Base-by-base conservation (phyloP, 1,140 invertebrate species). In the Cheumatopsyche charites region DNA sequence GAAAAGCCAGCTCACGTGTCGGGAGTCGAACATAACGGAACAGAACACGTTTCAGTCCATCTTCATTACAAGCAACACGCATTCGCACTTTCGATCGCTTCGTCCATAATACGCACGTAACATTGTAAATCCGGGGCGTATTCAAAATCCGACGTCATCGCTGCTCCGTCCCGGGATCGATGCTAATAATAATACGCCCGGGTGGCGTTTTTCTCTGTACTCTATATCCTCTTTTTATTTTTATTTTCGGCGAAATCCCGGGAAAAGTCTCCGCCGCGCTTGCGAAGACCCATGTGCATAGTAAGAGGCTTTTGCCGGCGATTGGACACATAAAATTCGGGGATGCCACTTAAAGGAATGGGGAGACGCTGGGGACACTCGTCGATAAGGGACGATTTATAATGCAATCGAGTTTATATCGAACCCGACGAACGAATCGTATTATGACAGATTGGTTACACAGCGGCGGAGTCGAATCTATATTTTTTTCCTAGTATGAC, bases 301-400 rank as follows among this genome's bases (percentile, higher is more conserved):
- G 62, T 71, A 71, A 63, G 69, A 63, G 69, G 17, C 62, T 63
- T 62, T 63, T 71, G 58, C 67, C 41, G 25, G 5, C 67, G 67
- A 70, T 70, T 58, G 70, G 62, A 65, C 62, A 42, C 63, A 72
- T 67, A 72, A 72, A 72, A 73, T 69, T 65, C 19, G 67, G 67
- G 29, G 67, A 73, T 73, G 58, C 67, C 72, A 73, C 72, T 67
- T 70, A 67, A 70, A 70, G 72, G 66, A 67, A 73, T 70, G 67
- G 70, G 63, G 47, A 17, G 25, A 45, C 5, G 45, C 71, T 41
- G 12, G 55, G 65, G 71, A 65, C 65, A 67, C 15, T 36, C 43
- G 5, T 17, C 61, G 67, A 73, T 73, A 72, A 72, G 63, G 58
- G 72, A 63, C 61, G 72, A 73, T 73, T 73, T 73, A 73, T 73